A percentile compares a stretch with the other conserved stretches of the same genome.
Conservation (phyloP, 2,888 invertebrate genomes). For the Disparrhopalites patrizii region DNA sequence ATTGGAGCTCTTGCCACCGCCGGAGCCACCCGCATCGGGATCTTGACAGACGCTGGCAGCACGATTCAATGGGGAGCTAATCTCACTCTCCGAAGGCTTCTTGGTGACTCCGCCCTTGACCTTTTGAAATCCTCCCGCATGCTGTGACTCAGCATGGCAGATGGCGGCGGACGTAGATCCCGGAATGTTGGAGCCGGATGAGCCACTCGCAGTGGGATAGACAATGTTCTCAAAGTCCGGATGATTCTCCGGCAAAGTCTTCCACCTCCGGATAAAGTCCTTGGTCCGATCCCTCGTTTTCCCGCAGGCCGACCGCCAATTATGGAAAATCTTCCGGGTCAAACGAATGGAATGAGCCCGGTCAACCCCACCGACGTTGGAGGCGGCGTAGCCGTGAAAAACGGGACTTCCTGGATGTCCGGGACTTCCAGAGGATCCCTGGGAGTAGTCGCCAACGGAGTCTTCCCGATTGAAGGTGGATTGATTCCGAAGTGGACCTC, state of each 20-base stretch:
- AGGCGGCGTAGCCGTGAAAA: slow-evolving; percentile 30
- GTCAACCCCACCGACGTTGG: slow-evolving; percentile 39
- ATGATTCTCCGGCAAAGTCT: slow-evolving; percentile 46
- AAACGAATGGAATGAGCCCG: slow-evolving; percentile 50
- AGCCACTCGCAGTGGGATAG: background rate
- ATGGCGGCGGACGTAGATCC: slow-evolving; percentile 4
- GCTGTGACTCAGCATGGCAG: slow-evolving; percentile 12
- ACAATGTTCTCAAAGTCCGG: slow-evolving; percentile 41
- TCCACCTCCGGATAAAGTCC: slow-evolving; percentile 58
- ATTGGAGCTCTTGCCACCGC: slow-evolving; percentile 16
- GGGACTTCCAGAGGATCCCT: slow-evolving; percentile 23
- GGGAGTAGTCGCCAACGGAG: slow-evolving; percentile 4
- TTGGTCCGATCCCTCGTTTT: slow-evolving; percentile 70
- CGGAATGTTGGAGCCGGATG: slow-evolving; percentile 24
- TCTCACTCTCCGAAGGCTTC: slow-evolving; percentile 29
- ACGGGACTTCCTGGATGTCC: slow-evolving; percentile 7
- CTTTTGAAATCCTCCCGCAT: slow-evolving; percentile 22
- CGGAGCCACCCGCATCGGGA: slow-evolving; percentile 2
- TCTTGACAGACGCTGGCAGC: slow-evolving; percentile 6
- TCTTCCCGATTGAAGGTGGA: slow-evolving; percentile 17
- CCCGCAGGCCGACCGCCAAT: slow-evolving; percentile 72
- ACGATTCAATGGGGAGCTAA: slow-evolving; percentile 21
- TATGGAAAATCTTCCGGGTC: slow-evolving; percentile 67
- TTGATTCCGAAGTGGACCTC: slow-evolving; percentile 13
- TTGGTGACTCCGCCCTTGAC: slow-evolving; percentile 28